Percentiles rank a stretch among this genome's conserved stretches.
phyloP scores from a whole-genome alignment of 92 coral and sea anemone species.

The Blastomussa wellsi region DNA sequence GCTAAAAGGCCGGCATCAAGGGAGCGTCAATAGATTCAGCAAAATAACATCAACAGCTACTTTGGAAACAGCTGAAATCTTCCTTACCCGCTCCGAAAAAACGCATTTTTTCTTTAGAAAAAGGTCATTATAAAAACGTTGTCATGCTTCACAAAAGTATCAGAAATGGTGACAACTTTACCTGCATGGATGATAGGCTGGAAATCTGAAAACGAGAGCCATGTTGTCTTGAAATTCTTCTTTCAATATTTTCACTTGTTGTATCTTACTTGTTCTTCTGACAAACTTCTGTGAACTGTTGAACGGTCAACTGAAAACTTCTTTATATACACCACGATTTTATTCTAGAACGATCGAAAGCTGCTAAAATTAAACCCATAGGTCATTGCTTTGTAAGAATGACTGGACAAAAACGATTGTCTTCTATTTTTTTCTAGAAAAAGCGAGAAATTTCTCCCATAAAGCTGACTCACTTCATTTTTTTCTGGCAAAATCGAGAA shows the following conservation, averaged over 20 bases:
- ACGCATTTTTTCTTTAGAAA: too few species aligned
- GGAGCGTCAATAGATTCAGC: too few species aligned
- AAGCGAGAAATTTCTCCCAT: background rate
- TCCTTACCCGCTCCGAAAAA: too few species aligned
- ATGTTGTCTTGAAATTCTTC: background rate
- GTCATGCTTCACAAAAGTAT: too few species aligned
- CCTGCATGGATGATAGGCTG: constrained; percentile 20
- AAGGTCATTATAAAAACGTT: too few species aligned
- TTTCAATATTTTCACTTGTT: background rate
- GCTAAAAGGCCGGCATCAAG: too few species aligned
- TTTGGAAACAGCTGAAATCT: too few species aligned
- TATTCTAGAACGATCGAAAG: constrained; percentile 26
- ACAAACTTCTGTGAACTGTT: background rate
- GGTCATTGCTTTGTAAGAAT: constrained; percentile 24
- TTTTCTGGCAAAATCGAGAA: background rate
- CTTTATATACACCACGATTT: constrained; percentile 4
- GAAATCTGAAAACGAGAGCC: constrained; percentile 41
- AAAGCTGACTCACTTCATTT: too few species aligned
- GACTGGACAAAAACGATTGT: constrained; percentile 11
- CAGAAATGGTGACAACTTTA: too few species aligned
- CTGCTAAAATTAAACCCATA: constrained; percentile 23
- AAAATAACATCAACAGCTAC: too few species aligned
- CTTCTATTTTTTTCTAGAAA: background rate
- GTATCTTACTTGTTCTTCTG: background rate
- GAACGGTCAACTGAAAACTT: background rate